Evolutionary conservation across 2,113 vertebrate genomes (phyloP), one percentile per base, ranked within the genome.

Genomic region (Myotis brandtii): DNA sequence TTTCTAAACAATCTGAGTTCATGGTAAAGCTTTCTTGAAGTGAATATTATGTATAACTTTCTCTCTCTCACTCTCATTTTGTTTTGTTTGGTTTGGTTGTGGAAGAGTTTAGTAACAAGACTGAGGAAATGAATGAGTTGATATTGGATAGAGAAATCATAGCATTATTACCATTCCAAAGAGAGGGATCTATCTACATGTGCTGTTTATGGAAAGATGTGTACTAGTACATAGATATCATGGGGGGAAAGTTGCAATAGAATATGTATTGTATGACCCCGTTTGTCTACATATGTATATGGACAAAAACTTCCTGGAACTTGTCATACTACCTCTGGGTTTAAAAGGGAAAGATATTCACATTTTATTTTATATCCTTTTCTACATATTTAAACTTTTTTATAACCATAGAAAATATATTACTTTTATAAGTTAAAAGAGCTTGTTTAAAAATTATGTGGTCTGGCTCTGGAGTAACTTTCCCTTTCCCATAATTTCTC

Each of bases 371-470:
- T 67, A 30, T 48, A 69, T 13, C 37, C 62, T 66, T 93, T 25
- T 64, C 48, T 89, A 85, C 23, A 66, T 92, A 48, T 20, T 93
- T 92, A 46, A 86, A 30, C n/a, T 72, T 48, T 75, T 59, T 6
- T 40, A 77, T 88, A 87, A 67, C 69, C 32, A 48, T 14, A 37
- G 62, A 70, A 66, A 6, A 83, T 34, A 66, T 8, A 64, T 85
- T 83, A 69, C 27, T 46, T 95, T 81, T 46, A 76, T 81, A 85
- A 80, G 8, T 76, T 83, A 80, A 91, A 91, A 64, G 37, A 46
- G 23, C n/a, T n/a, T 75, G 16, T 62, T 34, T 13, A 48, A 56
- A 77, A 69, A 62, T 77, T 32, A 40, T 30, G 27, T 40, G 32
- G 4, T 20, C 46, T 73, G 48, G 20, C 32, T 72, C 80, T 72